Evolutionary conservation across 2,113 vertebrate genomes (phyloP).

Genomic region (Saccopteryx leptura): DNA sequence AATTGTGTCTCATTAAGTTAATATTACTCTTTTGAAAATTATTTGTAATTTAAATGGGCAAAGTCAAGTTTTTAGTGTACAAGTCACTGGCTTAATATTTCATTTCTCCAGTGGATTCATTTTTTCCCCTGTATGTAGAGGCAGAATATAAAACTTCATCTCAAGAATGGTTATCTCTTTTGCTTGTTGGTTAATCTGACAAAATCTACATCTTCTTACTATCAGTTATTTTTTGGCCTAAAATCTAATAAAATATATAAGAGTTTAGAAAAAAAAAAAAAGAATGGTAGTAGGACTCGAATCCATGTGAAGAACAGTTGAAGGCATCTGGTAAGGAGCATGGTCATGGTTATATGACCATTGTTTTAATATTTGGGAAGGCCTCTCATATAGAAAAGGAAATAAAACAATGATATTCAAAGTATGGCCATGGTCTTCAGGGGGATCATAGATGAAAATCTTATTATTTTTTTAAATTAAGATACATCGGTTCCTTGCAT

Average conservation of each 20-base stretch:
- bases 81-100: neutral
- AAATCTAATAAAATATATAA: neutral
- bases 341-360: neutral
- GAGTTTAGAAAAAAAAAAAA: neutral
- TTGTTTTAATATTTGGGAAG: slow-evolving; percentile 21
- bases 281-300: neutral
- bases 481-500: neutral
- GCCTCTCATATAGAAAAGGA: neutral
- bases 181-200: slow-evolving; percentile 6
- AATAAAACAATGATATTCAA: slow-evolving; percentile 58
- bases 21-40: neutral
- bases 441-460: neutral
- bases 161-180: neutral
- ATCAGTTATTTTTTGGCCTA: slow-evolving; percentile 12
- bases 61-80: neutral
- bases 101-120: neutral
- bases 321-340: neutral
- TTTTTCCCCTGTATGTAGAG: neutral
- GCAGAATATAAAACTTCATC: neutral
- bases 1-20: neutral
- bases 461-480: slow-evolving; percentile 33
- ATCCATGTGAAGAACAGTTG: neutral
- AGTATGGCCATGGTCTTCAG: neutral
- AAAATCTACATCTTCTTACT: neutral
- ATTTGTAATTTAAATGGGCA: neutral